phyloP scores from a whole-genome alignment of 2,113 vertebrate genomes.

The Sterrhoptilus dennistouni region DNA sequence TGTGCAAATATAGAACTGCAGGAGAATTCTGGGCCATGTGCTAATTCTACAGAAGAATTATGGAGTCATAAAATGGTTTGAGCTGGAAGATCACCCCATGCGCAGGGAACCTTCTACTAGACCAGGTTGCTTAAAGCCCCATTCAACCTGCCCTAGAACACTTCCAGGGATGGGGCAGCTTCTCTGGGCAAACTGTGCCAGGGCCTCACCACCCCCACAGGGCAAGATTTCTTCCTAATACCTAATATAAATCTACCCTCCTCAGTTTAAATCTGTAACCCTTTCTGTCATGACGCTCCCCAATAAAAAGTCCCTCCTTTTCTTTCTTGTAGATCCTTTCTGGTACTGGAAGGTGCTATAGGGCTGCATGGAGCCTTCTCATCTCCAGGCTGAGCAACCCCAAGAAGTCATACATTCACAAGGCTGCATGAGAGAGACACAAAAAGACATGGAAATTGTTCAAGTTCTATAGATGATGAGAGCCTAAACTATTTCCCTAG shows the following conservation, averaged over 20 bases:
- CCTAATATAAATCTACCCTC: not conserved
- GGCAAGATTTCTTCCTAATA: not conserved
- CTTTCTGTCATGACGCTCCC: not conserved
- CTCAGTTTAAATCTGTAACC: not conserved
- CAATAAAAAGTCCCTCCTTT: not conserved
- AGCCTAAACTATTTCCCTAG: not conserved
- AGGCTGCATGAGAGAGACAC: not conserved
- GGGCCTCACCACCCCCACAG: accelerated
- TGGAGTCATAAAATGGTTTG: not conserved
- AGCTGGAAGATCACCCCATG: not conserved
- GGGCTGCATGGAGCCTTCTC: not conserved
- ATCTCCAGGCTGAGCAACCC: not conserved
- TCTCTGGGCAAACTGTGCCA: not conserved
- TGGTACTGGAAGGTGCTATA: not conserved
- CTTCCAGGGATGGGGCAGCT: not conserved
- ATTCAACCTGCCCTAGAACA: not conserved
- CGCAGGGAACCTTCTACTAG: not conserved
- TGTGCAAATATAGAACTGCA: not conserved
- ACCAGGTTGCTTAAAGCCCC: not conserved
- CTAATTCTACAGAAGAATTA: not conserved
- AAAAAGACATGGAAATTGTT: not conserved
- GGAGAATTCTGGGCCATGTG: not conserved
- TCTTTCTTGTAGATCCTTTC: not conserved
- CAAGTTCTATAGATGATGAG: not conserved
- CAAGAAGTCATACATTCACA: not conserved